Conservation (phyloP, 2,797 vertebrate genomes). For the Orientallactaga sibirica region DNA sequence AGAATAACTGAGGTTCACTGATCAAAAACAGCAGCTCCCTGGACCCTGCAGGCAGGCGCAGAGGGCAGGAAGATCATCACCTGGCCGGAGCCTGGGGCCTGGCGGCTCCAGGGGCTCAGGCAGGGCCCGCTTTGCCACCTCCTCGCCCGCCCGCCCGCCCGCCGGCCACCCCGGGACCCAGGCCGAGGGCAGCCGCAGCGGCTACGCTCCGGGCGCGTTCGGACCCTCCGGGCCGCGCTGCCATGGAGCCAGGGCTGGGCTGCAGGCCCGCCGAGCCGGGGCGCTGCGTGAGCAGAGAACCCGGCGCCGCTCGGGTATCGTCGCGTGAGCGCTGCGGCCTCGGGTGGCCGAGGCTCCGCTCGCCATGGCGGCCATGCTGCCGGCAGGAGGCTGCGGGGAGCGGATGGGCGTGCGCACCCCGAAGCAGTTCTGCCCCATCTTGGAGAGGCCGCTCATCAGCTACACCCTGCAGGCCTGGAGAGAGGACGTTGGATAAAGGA, state of each 20-base stretch:
- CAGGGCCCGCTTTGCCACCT: no score
- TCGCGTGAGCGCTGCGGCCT: accelerated
- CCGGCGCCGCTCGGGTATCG: background rate
- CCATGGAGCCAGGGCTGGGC: background rate
- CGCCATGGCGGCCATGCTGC: constrained; percentile 94
- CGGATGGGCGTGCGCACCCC: constrained; percentile 94
- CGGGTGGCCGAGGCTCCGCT: constrained; percentile 73
- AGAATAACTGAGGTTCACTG: no score
- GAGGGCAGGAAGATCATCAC: background rate
- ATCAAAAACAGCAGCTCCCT: no score
- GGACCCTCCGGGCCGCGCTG: no score
- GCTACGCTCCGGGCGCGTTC: background rate
- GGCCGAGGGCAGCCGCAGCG: background rate
- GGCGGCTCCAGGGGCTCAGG: no score
- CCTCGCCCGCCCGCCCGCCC: no score
- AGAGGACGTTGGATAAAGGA: constrained; percentile 93
- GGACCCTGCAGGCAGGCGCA: constrained; percentile 48
- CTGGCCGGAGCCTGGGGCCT: no score
- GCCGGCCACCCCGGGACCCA: background rate
- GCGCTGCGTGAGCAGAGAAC: background rate
- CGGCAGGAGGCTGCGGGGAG: constrained; percentile 95
- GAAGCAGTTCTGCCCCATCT: constrained; percentile 95
- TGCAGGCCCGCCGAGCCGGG: background rate
- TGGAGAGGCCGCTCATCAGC: constrained; percentile 95
- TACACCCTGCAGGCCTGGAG: constrained; percentile 94